Percentiles rank a stretch among this genome's conserved stretches.
These are phyloP conservation scores for Pangasius macronema DNA, from an alignment of 2,797 vertebrate species.

Conservation along the genomic window DNA sequence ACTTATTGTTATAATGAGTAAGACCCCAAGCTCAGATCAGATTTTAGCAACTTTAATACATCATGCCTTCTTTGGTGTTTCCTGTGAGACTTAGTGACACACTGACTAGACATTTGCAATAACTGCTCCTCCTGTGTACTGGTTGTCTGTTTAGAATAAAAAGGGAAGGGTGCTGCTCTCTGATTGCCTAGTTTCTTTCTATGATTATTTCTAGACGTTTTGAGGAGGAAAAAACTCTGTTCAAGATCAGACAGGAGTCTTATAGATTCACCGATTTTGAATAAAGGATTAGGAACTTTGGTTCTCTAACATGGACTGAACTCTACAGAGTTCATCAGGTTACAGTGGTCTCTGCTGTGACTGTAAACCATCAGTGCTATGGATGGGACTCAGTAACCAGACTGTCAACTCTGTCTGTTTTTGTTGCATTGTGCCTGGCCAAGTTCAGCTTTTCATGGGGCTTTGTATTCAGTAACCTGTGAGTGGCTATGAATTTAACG, in stretches of 20 bases:
- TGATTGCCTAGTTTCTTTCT: not conserved
- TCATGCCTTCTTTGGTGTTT: not conserved
- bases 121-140: not conserved
- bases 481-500: conserved; percentile 54
- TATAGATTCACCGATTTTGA: not conserved
- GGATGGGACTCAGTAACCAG: not conserved
- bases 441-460: conserved; percentile 53
- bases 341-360: conserved; percentile 43
- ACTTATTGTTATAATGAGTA: conserved; percentile 11
- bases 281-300: not conserved
- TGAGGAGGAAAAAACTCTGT: not conserved
- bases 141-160: not conserved
- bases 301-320: too few species aligned
- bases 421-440: conserved; percentile 59
- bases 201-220: not conserved
- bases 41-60: not conserved
- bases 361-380: conserved; percentile 32
- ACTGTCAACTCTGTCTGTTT: conserved; percentile 55
- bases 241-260: not conserved
- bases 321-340: not conserved
- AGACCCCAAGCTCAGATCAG: not conserved
- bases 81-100: conserved; percentile 1
- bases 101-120: not conserved
- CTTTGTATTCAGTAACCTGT: conserved; percentile 54
- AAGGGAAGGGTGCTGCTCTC: not conserved